These are phyloP conservation scores for Perizoma affinitatum DNA, from an alignment of 2,888 invertebrate genomes.

Conservation along the genomic window DNA sequence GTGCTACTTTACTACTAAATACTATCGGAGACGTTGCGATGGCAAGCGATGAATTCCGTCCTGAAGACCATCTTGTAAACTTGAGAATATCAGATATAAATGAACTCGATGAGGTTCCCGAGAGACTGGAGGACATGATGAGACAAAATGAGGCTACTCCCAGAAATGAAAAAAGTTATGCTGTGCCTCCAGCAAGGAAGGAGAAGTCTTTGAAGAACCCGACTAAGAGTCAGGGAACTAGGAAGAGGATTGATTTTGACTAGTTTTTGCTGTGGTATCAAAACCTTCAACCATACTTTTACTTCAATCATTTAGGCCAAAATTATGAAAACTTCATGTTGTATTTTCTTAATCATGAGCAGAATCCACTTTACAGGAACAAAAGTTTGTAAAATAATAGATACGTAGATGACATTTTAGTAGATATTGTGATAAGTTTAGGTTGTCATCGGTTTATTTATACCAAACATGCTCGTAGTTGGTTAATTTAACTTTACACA, in stretches of 20 bases:
- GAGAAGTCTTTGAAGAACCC: constrained; percentile 40
- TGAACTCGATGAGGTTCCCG: constrained; percentile 2
- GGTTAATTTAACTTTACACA: too few relatives aligned
- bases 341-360: too few relatives aligned
- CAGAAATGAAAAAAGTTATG: background rate
- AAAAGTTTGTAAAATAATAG: too few relatives aligned
- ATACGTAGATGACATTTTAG: too few relatives aligned
- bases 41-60: background rate
- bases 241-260: constrained; percentile 57
- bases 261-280: constrained; percentile 15
- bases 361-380: too few relatives aligned
- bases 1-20: too few relatives aligned
- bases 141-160: constrained; percentile 11
- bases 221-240: constrained; percentile 42
- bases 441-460: too few relatives aligned
- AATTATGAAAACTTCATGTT: too few relatives aligned
- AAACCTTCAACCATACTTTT: too few relatives aligned
- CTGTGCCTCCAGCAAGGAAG: constrained; percentile 43
- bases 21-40: background rate
- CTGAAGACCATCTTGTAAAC: constrained; percentile 5
- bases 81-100: background rate
- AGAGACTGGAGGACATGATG: constrained; percentile 6
- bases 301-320: too few relatives aligned
- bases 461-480: too few relatives aligned
- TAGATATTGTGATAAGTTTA: too few relatives aligned